phyloP scores from a whole-genome alignment of 2,888 invertebrate genomes.

The Plagiodera versicolora region DNA sequence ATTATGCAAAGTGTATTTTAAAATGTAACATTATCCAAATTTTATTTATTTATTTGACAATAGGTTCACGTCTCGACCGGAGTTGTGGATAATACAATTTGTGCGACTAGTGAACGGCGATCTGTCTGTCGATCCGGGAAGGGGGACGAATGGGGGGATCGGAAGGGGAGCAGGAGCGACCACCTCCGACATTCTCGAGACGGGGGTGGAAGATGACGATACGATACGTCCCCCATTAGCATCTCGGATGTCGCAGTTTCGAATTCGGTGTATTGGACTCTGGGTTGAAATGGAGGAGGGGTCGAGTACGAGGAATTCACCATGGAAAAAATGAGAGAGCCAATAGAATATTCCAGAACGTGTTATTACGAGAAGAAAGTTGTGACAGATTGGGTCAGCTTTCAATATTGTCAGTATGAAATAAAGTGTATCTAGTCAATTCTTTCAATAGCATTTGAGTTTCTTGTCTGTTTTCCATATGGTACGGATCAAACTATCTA shows the following conservation, averaged over 20 bases:
- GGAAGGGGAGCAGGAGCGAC: conserved; percentile 16
- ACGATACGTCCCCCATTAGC: conserved; percentile 46
- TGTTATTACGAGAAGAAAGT: too few species aligned
- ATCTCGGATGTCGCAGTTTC: conserved; percentile 42
- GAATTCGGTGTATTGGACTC: conserved; percentile 10
- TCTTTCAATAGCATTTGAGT: too few species aligned
- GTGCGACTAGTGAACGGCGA: conserved; percentile 55
- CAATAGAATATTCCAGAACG: too few species aligned
- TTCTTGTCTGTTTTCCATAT: too few species aligned
- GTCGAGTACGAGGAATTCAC: too few species aligned
- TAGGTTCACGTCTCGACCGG: conserved; percentile 55
- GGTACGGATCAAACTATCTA: too few species aligned
- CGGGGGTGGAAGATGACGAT: conserved; percentile 35
- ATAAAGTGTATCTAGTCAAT: too few species aligned
- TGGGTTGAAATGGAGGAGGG: background rate
- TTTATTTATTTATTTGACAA: conserved; percentile 58
- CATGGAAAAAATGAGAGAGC: too few species aligned
- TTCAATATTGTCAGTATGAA: too few species aligned
- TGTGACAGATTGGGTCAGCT: too few species aligned
- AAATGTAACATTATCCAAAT: conserved; percentile 57
- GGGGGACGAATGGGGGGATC: conserved; percentile 34
- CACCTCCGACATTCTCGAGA: conserved; percentile 32
- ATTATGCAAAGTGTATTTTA: conserved; percentile 57
- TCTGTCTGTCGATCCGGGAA: conserved; percentile 48
- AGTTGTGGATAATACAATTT: conserved; percentile 56